Evolutionary conservation across 2,113 vertebrate genomes (phyloP).

Genomic region (Fukomys damarensis): DNA sequence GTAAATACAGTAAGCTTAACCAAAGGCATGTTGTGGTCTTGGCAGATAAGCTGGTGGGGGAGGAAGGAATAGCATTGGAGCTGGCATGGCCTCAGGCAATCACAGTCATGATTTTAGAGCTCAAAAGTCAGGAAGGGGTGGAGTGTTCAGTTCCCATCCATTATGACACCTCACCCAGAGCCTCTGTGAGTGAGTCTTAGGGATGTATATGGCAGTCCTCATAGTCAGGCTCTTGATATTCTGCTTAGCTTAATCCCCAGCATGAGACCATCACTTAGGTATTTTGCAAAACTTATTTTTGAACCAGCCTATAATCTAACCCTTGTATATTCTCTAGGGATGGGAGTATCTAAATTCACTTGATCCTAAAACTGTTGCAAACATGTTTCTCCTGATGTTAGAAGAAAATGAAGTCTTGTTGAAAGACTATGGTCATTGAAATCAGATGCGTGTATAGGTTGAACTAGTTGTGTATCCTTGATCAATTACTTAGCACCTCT

Average conservation of each 20-base stretch:
- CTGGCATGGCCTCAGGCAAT: not conserved
- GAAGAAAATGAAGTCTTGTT: not conserved
- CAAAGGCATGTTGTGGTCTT: conserved; percentile 35
- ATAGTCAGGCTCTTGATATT: not conserved
- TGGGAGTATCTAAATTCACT: not conserved
- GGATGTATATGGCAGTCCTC: not conserved
- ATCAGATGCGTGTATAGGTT: not conserved
- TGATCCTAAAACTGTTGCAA: not conserved
- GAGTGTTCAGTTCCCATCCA: not conserved
- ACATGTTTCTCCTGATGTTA: not conserved
- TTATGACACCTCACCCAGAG: not conserved
- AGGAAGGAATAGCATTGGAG: not conserved
- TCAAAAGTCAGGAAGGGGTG: not conserved
- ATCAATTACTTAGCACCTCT: not conserved
- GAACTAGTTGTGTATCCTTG: not conserved
- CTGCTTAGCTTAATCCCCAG: not conserved
- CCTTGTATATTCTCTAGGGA: not conserved
- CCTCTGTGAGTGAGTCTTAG: not conserved
- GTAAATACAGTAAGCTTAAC: conserved; percentile 51
- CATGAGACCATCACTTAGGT: not conserved
- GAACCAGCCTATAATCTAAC: not conserved
- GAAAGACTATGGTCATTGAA: not conserved
- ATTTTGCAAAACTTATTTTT: not conserved
- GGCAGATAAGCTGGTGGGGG: not conserved
- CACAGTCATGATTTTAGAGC: not conserved